A percentile compares a stretch with the other conserved stretches of the same genome.
Conservation (phyloP, 2,888 invertebrate genomes). For the Parelbella ahira region DNA sequence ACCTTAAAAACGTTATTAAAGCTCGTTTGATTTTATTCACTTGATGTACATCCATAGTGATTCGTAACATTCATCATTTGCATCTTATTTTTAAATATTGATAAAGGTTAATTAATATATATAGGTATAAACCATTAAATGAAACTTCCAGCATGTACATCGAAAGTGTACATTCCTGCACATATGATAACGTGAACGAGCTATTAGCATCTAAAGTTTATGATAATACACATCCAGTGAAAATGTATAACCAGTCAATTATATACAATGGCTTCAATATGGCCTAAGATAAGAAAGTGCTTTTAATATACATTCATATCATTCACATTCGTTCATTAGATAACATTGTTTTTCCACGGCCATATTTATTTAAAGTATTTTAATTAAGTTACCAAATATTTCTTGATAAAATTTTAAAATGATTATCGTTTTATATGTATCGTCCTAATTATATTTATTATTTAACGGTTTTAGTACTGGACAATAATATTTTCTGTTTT, state of each 20-base stretch:
- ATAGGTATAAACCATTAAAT: too few species aligned
- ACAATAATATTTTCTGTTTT: slow-evolving; percentile 16
- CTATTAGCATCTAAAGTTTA: too few species aligned
- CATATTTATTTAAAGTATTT: slow-evolving; percentile 16
- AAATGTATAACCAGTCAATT: slow-evolving; percentile 14
- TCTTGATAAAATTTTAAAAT: slow-evolving; percentile 3
- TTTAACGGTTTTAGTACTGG: slow-evolving; percentile 19
- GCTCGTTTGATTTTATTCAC: too few species aligned
- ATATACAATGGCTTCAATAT: slow-evolving; percentile 8
- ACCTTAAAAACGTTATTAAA: too few species aligned
- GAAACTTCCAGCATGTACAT: too few species aligned
- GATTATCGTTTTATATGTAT: slow-evolving; percentile 1
- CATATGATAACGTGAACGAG: too few species aligned
- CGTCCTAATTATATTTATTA: slow-evolving; percentile 9
- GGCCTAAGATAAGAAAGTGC: slow-evolving; percentile 13
- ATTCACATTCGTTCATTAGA: background rate
- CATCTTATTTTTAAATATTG: too few species aligned
- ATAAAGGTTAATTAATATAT: too few species aligned
- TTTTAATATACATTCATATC: background rate
- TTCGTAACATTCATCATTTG: too few species aligned
- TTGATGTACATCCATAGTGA: too few species aligned
- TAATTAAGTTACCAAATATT: slow-evolving; percentile 14
- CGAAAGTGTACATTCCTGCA: too few species aligned
- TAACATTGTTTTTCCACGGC: slow-evolving; percentile 4
- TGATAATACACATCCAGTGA: slow-evolving; percentile 9